Conservation (phyloP, 2,888 invertebrate genomes). For the Ernsta delagoae region DNA sequence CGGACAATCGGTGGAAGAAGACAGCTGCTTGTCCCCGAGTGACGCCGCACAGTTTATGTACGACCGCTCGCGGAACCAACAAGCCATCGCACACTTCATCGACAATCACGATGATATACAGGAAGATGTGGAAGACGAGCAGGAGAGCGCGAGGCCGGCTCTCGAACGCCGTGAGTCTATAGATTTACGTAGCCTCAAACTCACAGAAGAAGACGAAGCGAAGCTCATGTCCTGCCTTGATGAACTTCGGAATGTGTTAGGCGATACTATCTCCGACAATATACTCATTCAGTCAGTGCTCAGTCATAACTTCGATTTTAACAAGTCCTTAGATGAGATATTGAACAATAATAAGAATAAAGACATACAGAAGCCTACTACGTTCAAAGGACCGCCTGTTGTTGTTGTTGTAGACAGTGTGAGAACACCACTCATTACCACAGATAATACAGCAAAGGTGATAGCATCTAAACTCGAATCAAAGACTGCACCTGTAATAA, state of each 20-base stretch:
- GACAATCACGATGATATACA: constrained; percentile 90
- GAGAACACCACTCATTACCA: constrained; percentile 59
- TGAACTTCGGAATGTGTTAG: constrained; percentile 91
- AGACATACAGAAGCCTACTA: constrained; percentile 47
- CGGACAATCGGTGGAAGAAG: constrained; percentile 97
- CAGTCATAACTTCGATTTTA: constrained; percentile 89
- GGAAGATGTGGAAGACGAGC: constrained; percentile 85
- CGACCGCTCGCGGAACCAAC: constrained; percentile 90
- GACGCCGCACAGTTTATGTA: constrained; percentile 94
- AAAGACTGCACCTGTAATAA: constrained; percentile 68
- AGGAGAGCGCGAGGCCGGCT: constrained; percentile 49
- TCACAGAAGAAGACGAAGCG: constrained; percentile 89
- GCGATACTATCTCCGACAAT: constrained; percentile 90
- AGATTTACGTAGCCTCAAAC: constrained; percentile 75
- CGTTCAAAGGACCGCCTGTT: constrained; percentile 50
- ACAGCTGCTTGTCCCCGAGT: constrained; percentile 95
- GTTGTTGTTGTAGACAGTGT: constrained; percentile 55
- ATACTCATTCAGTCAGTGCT: constrained; percentile 90
- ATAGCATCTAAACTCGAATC: constrained; percentile 76
- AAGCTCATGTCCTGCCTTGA: constrained; percentile 93
- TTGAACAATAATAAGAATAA: constrained; percentile 79
- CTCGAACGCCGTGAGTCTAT: constrained; percentile 74
- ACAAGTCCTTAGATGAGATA: constrained; percentile 90
- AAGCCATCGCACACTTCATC: constrained; percentile 90
- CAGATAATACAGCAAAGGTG: constrained; percentile 62